Evolutionary conservation across 1,140 invertebrate genomes (phyloP).

Genomic region (Oncopeltus fasciatus): DNA sequence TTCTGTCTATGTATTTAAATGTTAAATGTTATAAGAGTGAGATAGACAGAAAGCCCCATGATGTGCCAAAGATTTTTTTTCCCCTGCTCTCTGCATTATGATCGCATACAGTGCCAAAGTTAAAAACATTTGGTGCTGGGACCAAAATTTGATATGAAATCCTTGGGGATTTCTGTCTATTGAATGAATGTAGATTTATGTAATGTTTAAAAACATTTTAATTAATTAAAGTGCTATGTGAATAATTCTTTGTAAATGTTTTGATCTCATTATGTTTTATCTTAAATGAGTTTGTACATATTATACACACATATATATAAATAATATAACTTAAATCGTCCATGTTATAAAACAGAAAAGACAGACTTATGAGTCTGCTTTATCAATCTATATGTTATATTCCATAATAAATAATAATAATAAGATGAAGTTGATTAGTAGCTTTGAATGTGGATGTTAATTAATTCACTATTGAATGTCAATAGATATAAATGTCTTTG

Average conservation of each 20-base stretch:
- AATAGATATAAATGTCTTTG: constrained; percentile 2
- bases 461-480: background rate
- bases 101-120: background rate
- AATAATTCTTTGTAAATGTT: constrained; percentile 19
- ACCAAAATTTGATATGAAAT: background rate
- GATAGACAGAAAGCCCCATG: background rate
- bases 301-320: too few species aligned
- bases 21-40: constrained; percentile 5
- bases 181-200: constrained; percentile 9
- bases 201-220: background rate
- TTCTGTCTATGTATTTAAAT: constrained; percentile 5
- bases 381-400: background rate
- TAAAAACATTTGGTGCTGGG: background rate
- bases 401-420: background rate
- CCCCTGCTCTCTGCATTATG: background rate
- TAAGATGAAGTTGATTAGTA: constrained; percentile 12
- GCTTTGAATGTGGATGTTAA: background rate
- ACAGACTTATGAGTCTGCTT: background rate
- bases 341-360: constrained; percentile 7
- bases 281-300: constrained; percentile 11
- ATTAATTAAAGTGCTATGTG: constrained; percentile 17
- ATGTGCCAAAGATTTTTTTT: constrained; percentile 10
- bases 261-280: constrained; percentile 22
- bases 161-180: constrained; percentile 13
- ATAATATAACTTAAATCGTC: constrained; percentile 19